Percentiles rank a stretch among this genome's conserved stretches.
These are phyloP conservation scores for Spodoptera exigua DNA, from an alignment of 2,888 invertebrate genomes.

Conservation along the genomic window DNA sequence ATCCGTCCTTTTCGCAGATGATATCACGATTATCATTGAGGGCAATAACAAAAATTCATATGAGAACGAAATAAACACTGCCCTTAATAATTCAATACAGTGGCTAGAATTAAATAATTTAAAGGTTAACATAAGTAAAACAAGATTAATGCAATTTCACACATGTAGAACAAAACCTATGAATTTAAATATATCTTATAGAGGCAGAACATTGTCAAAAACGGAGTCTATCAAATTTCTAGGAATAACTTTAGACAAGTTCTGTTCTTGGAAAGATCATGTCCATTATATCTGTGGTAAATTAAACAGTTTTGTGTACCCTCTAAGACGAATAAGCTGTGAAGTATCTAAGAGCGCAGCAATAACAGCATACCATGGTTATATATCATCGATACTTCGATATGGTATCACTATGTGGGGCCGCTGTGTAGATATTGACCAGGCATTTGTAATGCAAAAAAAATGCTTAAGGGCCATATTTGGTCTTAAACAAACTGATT, in stretches of 20 bases:
- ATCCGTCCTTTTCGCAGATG: no score
- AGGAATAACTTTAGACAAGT: background rate
- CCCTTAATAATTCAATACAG: background rate
- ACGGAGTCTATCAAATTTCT: background rate
- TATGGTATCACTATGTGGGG: background rate
- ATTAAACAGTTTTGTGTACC: background rate
- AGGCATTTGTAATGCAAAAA: no score
- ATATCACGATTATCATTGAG: no score
- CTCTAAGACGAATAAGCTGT: background rate
- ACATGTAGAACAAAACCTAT: background rate
- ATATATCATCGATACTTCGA: background rate
- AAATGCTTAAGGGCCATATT: no score
- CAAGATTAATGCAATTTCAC: background rate
- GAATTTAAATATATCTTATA: background rate
- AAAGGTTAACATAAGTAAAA: background rate
- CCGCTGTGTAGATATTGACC: no score
- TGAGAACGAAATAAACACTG: background rate
- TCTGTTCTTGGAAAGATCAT: background rate
- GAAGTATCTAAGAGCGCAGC: background rate
- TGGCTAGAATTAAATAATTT: background rate
- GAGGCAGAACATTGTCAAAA: background rate
- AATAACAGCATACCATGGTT: background rate
- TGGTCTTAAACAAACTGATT: no score
- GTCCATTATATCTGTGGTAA: background rate
- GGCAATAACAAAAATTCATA: no score